Evolutionary conservation across 2,888 invertebrate species (phyloP).

Genomic region (Chesias legatella): DNA sequence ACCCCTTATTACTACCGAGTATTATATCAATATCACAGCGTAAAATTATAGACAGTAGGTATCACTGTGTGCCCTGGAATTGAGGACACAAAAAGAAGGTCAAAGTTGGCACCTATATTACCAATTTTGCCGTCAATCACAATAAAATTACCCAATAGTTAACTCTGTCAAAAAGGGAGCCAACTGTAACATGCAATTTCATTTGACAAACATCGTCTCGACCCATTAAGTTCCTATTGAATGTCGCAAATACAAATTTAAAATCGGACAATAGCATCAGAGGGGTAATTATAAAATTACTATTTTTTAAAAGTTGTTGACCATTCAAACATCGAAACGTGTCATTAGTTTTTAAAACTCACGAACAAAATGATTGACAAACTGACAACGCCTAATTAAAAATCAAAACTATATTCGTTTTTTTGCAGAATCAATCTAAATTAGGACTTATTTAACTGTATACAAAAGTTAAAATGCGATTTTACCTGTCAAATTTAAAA

Average conservation of each 20-base stretch:
- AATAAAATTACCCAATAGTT: conserved; percentile 12
- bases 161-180: conserved; percentile 19
- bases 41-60: neutral
- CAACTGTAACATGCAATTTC: conserved; percentile 25
- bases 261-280: conserved; percentile 24
- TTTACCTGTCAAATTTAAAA: neutral
- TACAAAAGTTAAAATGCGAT: neutral
- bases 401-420: conserved; percentile 46
- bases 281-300: conserved; percentile 28
- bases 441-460: neutral
- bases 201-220: conserved; percentile 23
- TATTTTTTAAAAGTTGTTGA: conserved; percentile 36
- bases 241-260: conserved; percentile 30
- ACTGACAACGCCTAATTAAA: conserved; percentile 59
- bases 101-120: conserved; percentile 10
- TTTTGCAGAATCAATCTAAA: conserved; percentile 20
- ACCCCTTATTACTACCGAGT: too few species aligned
- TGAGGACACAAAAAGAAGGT: conserved; percentile 10
- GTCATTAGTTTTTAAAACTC: conserved; percentile 43
- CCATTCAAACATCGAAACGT: conserved; percentile 43
- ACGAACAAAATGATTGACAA: conserved; percentile 37
- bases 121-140: conserved; percentile 24
- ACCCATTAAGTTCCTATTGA: conserved; percentile 14
- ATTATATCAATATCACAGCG: neutral
- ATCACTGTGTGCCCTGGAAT: neutral